A percentile compares a stretch with the other conserved stretches of the same genome.
phyloP scores from a whole-genome alignment of 2,797 vertebrate species.

The Crax fasciolata region DNA sequence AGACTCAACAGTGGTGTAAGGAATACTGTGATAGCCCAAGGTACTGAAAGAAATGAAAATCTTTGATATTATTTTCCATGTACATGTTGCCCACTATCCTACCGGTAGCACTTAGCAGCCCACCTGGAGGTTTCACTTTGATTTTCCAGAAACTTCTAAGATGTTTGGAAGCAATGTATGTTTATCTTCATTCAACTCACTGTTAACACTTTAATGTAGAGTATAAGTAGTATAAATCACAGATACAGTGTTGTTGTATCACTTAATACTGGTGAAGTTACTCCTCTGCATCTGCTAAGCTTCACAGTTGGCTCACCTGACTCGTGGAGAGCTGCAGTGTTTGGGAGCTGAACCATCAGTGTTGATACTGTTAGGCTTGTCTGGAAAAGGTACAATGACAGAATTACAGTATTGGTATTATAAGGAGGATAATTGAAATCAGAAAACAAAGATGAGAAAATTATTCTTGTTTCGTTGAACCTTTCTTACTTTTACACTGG shows the following conservation, averaged over 20 bases:
- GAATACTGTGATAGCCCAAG: not conserved
- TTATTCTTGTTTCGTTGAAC: not conserved
- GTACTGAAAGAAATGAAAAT: not conserved
- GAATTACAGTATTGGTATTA: not conserved
- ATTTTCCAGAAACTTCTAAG: not conserved
- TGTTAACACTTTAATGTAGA: not conserved
- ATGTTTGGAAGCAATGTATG: not conserved
- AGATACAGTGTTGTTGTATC: not conserved
- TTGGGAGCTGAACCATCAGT: not conserved
- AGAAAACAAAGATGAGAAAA: not conserved
- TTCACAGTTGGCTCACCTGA: not conserved
- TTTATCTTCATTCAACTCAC: not conserved
- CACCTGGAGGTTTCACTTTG: not conserved
- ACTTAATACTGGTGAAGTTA: not conserved
- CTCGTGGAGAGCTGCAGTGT: not conserved
- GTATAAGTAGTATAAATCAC: not conserved
- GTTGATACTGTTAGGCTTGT: not conserved
- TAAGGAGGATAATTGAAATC: not conserved
- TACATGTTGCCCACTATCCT: not conserved
- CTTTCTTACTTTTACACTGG: not conserved
- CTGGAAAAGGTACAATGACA: not conserved
- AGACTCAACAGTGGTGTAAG: not conserved
- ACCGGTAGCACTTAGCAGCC: fast-evolving
- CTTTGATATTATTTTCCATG: not conserved
- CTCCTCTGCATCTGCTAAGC: not conserved